A percentile compares a stretch with the other conserved stretches of the same genome.
Evolutionary conservation across 2,113 vertebrate species (phyloP).

Genomic region (Cinclus cinclus): DNA sequence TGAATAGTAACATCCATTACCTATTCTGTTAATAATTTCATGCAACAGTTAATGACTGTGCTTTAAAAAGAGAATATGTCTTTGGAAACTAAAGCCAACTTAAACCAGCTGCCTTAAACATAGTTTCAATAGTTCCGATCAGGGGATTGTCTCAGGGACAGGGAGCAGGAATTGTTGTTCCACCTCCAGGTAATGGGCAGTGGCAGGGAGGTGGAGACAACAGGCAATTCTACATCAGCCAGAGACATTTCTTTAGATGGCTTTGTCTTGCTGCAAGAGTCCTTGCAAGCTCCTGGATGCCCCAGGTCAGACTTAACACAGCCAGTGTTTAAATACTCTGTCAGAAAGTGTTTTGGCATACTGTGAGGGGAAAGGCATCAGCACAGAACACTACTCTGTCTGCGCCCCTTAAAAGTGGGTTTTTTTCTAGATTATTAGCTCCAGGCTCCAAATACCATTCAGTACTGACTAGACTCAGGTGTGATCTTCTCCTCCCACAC

Average conservation of each 20-base stretch:
- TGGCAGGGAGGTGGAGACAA: not conserved
- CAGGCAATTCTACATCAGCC: not conserved
- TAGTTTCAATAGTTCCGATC: not conserved
- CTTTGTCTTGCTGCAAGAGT: not conserved
- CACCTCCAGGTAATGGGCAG: not conserved
- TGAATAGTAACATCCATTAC: not conserved
- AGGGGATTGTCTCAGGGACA: not conserved
- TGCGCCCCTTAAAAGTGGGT: not conserved
- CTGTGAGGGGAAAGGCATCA: not conserved
- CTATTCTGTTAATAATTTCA: not conserved
- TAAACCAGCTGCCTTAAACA: not conserved
- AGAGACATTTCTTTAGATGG: not conserved
- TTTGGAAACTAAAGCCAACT: not conserved
- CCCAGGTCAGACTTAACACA: not conserved
- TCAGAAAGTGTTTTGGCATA: not conserved
- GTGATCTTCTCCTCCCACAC: constrained; percentile 50
- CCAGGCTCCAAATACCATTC: not conserved
- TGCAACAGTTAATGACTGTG: not conserved
- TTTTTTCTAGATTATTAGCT: not conserved
- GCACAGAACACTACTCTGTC: not conserved
- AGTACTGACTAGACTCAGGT: constrained; percentile 4
- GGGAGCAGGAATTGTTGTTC: not conserved
- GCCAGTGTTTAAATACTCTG: not conserved
- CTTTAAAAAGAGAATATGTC: not conserved
- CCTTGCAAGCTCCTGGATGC: not conserved